phyloP scores from a whole-genome alignment of 2,113 vertebrate species.

The Diglossa brunneiventris region DNA sequence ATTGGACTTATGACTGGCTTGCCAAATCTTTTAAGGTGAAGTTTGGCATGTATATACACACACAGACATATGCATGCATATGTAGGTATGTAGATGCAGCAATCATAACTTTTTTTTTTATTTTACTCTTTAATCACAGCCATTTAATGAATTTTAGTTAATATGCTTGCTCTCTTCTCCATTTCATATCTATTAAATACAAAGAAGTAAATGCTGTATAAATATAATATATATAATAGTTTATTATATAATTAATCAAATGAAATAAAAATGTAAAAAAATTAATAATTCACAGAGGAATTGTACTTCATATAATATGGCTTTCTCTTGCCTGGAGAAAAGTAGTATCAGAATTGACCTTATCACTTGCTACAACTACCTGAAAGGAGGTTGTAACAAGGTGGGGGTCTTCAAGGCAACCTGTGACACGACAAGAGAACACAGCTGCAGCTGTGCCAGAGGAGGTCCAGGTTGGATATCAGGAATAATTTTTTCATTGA shows the following conservation, averaged over 20 bases:
- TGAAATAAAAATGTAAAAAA: neutral
- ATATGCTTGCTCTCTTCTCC: neutral
- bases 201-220: neutral
- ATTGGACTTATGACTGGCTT: neutral
- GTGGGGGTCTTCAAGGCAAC: neutral
- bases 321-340: neutral
- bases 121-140: neutral
- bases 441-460: neutral
- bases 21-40: neutral
- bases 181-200: neutral
- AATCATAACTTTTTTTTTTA: neutral
- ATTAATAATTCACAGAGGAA: neutral
- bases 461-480: neutral
- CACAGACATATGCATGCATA: rapidly evolving
- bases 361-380: neutral
- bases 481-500: neutral
- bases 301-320: neutral
- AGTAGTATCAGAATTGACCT: neutral
- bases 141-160: neutral
- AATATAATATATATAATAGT: neutral
- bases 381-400: neutral
- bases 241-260: neutral
- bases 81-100: neutral
- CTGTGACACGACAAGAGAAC: rapidly evolving
- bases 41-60: neutral